phyloP scores from a whole-genome alignment of 2,797 vertebrate species.

The Agapornis canus region DNA sequence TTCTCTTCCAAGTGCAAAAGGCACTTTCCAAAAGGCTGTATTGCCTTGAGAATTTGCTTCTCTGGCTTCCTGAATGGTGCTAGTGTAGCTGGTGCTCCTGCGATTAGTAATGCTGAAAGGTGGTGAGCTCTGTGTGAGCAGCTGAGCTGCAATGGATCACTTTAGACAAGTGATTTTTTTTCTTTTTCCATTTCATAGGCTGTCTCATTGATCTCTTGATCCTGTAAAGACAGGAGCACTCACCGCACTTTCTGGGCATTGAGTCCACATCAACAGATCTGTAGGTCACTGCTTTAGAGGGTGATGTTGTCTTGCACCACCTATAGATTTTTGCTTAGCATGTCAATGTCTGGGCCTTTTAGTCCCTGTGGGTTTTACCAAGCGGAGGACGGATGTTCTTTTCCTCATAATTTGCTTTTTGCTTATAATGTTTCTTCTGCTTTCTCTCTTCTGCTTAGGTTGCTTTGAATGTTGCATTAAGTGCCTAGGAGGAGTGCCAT shows the following conservation, averaged over 20 bases:
- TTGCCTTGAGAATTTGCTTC: background rate
- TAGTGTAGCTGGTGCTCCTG: background rate
- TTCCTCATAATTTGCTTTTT: conserved; percentile 26
- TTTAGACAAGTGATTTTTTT: conserved; percentile 23
- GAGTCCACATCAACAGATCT: conserved; percentile 7
- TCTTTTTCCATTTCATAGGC: conserved; percentile 54
- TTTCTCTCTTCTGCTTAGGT: conserved; percentile 82
- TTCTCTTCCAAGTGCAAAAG: background rate
- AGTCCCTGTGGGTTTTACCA: conserved; percentile 14
- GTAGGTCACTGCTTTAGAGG: conserved; percentile 39
- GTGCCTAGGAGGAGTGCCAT: conserved; percentile 97
- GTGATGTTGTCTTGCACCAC: conserved; percentile 43
- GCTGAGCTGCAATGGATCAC: background rate
- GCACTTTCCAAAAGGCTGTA: background rate
- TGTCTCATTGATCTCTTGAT: conserved; percentile 35
- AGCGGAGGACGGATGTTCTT: background rate
- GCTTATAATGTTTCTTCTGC: conserved; percentile 24
- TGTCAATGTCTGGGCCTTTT: conserved; percentile 11
- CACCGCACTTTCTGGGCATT: background rate
- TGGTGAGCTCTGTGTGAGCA: background rate
- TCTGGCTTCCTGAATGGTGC: background rate
- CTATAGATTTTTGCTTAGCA: conserved; percentile 49
- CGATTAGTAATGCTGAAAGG: background rate
- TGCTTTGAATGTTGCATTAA: conserved; percentile 99
- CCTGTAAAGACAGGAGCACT: conserved; percentile 13